These are phyloP conservation scores for Ovibos moschatus DNA, from an alignment of 2,113 vertebrate genomes.

Conservation along the genomic window DNA sequence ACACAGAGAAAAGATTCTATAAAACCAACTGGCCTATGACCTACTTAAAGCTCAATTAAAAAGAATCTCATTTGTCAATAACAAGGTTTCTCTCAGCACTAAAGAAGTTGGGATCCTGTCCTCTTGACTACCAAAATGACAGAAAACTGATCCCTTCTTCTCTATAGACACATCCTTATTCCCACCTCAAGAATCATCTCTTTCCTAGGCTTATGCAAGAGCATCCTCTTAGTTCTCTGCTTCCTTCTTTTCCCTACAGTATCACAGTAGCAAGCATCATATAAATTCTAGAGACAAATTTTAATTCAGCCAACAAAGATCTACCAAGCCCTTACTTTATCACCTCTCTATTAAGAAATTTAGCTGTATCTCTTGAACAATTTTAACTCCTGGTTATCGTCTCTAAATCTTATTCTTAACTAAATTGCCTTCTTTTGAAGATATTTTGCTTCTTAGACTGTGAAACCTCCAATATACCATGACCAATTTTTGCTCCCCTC, in stretches of 20 bases:
- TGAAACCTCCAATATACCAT: not conserved
- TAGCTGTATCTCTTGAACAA: not conserved
- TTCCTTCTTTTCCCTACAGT: not conserved
- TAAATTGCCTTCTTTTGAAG: not conserved
- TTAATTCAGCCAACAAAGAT: not conserved
- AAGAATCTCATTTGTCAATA: constrained; percentile 7
- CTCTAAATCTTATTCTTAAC: not conserved
- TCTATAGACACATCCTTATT: not conserved
- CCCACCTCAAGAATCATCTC: not conserved
- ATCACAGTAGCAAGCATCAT: not conserved
- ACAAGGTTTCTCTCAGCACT: not conserved
- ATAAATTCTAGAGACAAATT: not conserved
- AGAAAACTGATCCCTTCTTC: constrained; percentile 9
- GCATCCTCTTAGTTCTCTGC: not conserved
- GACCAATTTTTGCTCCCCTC: not conserved
- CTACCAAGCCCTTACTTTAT: not conserved
- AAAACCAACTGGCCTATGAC: not conserved
- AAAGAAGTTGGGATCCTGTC: not conserved
- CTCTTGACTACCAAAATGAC: not conserved
- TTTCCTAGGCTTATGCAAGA: not conserved
- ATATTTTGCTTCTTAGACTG: constrained; percentile 10
- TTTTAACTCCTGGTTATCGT: not conserved
- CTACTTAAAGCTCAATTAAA: constrained; percentile 24
- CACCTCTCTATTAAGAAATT: not conserved
- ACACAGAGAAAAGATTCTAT: not conserved